Percentiles rank a stretch among this genome's conserved stretches.
phyloP scores from a whole-genome alignment of 2,888 invertebrate species.

The Caradrina kadenii region DNA sequence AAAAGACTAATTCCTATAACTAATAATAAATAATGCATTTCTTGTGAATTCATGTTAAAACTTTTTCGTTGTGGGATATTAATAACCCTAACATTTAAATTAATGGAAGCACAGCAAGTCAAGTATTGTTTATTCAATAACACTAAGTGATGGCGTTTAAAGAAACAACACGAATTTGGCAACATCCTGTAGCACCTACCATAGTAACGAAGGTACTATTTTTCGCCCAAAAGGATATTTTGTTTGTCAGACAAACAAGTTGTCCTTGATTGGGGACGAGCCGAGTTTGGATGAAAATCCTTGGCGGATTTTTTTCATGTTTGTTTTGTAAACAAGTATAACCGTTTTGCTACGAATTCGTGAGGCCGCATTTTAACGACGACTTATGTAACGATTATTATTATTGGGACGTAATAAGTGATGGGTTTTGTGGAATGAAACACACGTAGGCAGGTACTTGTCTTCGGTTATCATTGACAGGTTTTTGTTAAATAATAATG shows the following conservation, averaged over 20 bases:
- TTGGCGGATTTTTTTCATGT: conserved; percentile 49
- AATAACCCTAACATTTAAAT: too few species aligned
- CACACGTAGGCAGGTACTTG: too few species aligned
- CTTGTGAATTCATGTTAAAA: too few species aligned
- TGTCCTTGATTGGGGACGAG: conserved; percentile 53
- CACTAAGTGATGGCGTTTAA: neutral
- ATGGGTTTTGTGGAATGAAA: conserved; percentile 3
- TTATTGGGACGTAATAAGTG: conserved; percentile 27
- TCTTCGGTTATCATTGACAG: too few species aligned
- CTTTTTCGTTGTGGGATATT: too few species aligned
- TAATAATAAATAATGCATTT: too few species aligned
- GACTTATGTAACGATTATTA: conserved; percentile 56
- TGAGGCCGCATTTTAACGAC: conserved; percentile 76
- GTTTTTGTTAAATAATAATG: too few species aligned
- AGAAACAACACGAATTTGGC: neutral
- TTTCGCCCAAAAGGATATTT: conserved; percentile 39
- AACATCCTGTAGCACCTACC: conserved; percentile 4
- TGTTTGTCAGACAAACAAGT: conserved; percentile 57
- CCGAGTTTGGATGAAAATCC: conserved; percentile 34
- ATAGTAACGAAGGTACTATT: conserved; percentile 23
- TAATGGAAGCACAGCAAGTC: too few species aligned
- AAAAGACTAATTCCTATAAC: too few species aligned
- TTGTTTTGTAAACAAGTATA: conserved; percentile 65
- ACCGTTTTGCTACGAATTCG: conserved; percentile 65
- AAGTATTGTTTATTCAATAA: too few species aligned